phyloP scores from a whole-genome alignment of 2,797 vertebrate genomes.

The Lepus townsendii region DNA sequence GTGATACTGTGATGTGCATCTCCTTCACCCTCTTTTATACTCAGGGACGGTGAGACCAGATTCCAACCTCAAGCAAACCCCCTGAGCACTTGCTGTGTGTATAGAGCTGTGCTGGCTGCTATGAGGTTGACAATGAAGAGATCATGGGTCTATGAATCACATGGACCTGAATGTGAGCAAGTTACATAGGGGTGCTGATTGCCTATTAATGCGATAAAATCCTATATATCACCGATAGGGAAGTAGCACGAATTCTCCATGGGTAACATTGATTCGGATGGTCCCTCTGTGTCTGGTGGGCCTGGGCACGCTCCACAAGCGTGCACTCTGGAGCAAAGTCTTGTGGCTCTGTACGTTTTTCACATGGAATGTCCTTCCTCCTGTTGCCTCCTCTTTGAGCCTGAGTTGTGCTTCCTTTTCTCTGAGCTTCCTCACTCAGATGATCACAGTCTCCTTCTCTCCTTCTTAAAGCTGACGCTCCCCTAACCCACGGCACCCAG shows the following conservation, averaged over 20 bases:
- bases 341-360: rapidly evolving
- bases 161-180: rapidly evolving
- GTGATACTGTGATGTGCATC: background rate
- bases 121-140: rapidly evolving
- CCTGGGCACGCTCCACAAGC: too few relatives aligned
- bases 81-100: too few relatives aligned
- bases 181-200: rapidly evolving
- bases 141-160: background rate
- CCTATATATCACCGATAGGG: background rate
- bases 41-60: background rate
- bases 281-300: background rate
- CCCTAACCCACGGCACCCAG: background rate
- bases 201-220: background rate
- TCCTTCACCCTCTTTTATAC: background rate
- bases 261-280: rapidly evolving
- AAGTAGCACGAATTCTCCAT: rapidly evolving
- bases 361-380: background rate
- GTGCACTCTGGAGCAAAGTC: background rate
- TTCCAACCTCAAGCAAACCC: too few relatives aligned
- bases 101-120: rapidly evolving
- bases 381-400: background rate
- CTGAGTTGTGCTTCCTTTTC: background rate
- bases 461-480: rapidly evolving
- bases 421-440: rapidly evolving
- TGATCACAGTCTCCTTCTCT: background rate